Conservation (phyloP, 2,888 invertebrate species). For the Luperina nickerlii region DNA sequence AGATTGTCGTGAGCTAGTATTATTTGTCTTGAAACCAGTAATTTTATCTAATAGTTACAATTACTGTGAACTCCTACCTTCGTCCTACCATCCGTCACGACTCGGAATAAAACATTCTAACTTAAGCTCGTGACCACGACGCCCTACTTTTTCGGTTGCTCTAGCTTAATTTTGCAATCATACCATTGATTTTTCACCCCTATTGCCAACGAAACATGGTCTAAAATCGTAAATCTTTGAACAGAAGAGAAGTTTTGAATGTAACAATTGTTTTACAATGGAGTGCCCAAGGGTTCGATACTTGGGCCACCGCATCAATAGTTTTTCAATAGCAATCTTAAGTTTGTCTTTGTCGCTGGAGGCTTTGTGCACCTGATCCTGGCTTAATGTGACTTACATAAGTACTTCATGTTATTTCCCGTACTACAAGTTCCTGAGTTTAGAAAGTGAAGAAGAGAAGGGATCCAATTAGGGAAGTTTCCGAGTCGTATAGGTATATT, state of each 20-base stretch:
- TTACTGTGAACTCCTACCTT: conserved; percentile 80
- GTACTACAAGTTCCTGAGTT: conserved; percentile 70
- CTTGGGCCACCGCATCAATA: conserved; percentile 66
- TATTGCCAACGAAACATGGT: conserved; percentile 66
- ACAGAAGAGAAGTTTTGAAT: conserved; percentile 63
- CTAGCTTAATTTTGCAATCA: conserved; percentile 61
- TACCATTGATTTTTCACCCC: conserved; percentile 60
- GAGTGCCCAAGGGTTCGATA: conserved; percentile 68
- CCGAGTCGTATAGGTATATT: conserved; percentile 11
- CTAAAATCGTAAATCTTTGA: conserved; percentile 59
- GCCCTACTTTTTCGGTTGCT: conserved; percentile 80
- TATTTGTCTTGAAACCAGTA: conserved; percentile 69
- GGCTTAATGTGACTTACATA: conserved; percentile 76
- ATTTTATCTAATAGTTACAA: conserved; percentile 79
- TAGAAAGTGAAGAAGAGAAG: conserved; percentile 75
- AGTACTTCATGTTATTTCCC: conserved; percentile 78
- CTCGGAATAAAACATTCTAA: conserved; percentile 73
- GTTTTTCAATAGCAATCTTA: conserved; percentile 66
- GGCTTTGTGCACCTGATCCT: conserved; percentile 76
- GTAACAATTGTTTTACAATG: conserved; percentile 64
- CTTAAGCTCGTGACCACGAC: conserved; percentile 78
- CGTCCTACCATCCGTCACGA: conserved; percentile 80
- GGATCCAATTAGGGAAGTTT: conserved; percentile 63
- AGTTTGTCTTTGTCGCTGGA: conserved; percentile 62
- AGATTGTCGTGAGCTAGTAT: conserved; percentile 61